phyloP scores from a whole-genome alignment of 2,113 vertebrate species.

The Melanerpes formicivorus region DNA sequence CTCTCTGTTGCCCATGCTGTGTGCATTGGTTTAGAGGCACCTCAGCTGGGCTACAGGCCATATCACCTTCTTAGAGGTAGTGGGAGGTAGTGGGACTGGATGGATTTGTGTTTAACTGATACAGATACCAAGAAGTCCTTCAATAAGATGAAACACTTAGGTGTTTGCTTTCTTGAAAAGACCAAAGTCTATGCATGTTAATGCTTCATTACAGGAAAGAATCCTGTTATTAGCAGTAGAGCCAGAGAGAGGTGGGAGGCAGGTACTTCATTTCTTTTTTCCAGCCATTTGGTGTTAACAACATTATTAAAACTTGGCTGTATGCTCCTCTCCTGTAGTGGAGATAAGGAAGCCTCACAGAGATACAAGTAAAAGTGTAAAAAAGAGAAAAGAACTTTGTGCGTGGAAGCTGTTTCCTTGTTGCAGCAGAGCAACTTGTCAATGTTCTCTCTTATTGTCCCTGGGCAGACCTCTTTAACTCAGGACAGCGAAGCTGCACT shows the following conservation, averaged over 20 bases:
- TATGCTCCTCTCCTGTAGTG: not conserved
- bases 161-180: not conserved
- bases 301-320: not conserved
- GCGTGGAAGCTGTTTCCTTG: not conserved
- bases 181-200: not conserved
- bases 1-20: too few species aligned
- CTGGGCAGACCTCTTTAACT: conserved; percentile 77
- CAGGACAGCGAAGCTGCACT: conserved; percentile 88
- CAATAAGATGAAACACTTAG: not conserved
- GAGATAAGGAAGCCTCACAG: not conserved
- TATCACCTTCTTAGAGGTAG: not conserved
- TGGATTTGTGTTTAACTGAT: not conserved
- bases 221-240: not conserved
- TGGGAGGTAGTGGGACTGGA: not conserved
- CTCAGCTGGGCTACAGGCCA: too few species aligned
- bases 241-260: not conserved
- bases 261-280: not conserved
- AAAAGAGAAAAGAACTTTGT: not conserved
- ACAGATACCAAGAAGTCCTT: not conserved
- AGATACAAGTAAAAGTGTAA: not conserved
- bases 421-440: not conserved
- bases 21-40: too few species aligned
- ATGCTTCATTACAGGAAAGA: not conserved
- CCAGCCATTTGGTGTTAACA: not conserved
- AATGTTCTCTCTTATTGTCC: not conserved